Evolutionary conservation across 2,888 invertebrate genomes (phyloP), one percentile per base, ranked within the genome.

Genomic region (Leptinotarsa juncta): DNA sequence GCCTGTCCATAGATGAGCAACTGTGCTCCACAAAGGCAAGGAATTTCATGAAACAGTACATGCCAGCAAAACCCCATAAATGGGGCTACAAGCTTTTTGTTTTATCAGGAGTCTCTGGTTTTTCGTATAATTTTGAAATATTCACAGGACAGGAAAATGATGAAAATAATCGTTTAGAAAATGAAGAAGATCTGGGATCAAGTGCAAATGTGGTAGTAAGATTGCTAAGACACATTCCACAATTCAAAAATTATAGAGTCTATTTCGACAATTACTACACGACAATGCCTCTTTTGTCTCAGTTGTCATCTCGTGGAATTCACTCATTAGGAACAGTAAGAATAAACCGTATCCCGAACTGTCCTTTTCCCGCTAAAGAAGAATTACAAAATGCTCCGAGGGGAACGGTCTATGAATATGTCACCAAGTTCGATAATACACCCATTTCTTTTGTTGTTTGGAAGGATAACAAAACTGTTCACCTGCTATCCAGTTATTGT

Each of bases 41-140:
- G 49, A 67, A 62, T 53, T 72, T 73, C 49, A 12, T 85, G 66
- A 83, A 83, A 72, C 85, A 83, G 73, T 86, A 85, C 76, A 78
- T 84, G 73, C 85, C 85, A 20, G 79, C 82, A 48, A 88, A 87
- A 75, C 86, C 85, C 65, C 85, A 86, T 72, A 86, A 87, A 79
- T 86, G 84, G 84, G 85, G 82, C 49, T 84, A 74, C 68, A 83
- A 82, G 76, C 42, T 84, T 3, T 83, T 81, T 75, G 79, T 83
- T 67, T 68, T 83, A 15, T 73, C 81, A 78, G 84, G 83, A 73
- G 80, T 81, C 42, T 72, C 72, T 67, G 84, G 83, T 50, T 81
- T 77, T 79, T 81, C 78, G 5, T 85, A 87, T 74, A 81, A 84
- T 18, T 85, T 84, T 81, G 84, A 86, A 78, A 78, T 84, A 20